Base-by-base conservation (phyloP, 2,888 invertebrate species). In the Bellardia pandia region DNA sequence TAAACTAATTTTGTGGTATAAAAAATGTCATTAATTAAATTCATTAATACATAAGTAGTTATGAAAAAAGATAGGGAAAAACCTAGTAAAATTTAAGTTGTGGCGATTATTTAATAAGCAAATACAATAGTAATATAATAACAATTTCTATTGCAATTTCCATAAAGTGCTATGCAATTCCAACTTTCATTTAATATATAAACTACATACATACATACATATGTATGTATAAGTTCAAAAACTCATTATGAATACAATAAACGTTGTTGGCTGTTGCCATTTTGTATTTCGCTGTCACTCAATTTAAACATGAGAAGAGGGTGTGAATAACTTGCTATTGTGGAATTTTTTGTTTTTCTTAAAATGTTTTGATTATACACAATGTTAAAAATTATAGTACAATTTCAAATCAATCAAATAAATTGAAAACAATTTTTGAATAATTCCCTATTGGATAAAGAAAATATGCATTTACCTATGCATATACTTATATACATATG, bases 241-340 rank as follows among this genome's bases (percentile, higher is more conserved):
- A 56, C 45, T 60, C 14, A 33, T 74, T 74, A 33, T 42, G n/a
- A 60, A 74, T 74, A 45, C 74, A 60, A 45, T 30, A 9, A 60
- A 58, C 58, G 74, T 74, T 58, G 13, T 23, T 33, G 42, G 45
- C 30, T 42, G 58, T 11, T 60, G 23, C 8, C 71, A 40, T 14
- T 23, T 16, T 40, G 53, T 33, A 48, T 9, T 71, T 56, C 37
- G 8, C 16, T 16, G 40, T 40, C n/a, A 40, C 40, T 40, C 4
- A 40, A 11, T 64, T 64, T 8, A 64, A 64, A 64, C 6, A n/a
- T 23, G 23, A 33, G 40, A 71, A 71, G 51, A 30, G 71, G 71
- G 30, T 71, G 51, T 71, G 37, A 40, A 40, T 56, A 3, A 51
- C 3, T 58, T 60, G 14, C 37, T 60, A 33, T 64, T 62, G n/a